Conservation (phyloP, 2,113 vertebrate genomes). For the Callionymus lyra region DNA sequence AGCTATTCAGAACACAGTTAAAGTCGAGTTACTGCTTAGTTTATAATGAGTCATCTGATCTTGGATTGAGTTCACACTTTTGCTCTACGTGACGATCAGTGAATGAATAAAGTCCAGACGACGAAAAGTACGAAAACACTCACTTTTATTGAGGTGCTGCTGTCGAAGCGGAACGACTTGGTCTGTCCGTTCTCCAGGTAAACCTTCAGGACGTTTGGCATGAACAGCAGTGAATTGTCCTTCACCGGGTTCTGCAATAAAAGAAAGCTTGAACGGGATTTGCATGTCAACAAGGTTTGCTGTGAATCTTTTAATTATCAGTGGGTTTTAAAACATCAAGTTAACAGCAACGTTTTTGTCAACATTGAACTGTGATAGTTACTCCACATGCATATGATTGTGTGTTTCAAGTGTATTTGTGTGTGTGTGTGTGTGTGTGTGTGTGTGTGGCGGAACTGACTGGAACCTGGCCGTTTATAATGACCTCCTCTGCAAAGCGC, state of each 20-base stretch:
- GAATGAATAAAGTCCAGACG: neutral
- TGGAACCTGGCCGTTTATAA: conserved; percentile 95
- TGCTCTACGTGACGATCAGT: no score
- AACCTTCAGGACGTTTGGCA: conserved; percentile 98
- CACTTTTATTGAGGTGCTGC: conserved; percentile 94
- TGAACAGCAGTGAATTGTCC: conserved; percentile 95
- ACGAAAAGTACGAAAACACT: conserved; percentile 8
- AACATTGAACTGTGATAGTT: no score
- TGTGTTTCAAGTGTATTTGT: no score
- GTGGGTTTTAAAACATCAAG: no score
- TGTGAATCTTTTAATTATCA: no score
- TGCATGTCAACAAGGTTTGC: no score
- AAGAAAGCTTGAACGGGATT: neutral
- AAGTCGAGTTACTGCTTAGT: no score
- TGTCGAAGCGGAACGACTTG: conserved; percentile 95
- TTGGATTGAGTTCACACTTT: neutral
- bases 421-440: neutral
- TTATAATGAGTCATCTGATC: no score
- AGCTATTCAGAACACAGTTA: no score
- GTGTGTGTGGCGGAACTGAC: conserved; percentile 67
- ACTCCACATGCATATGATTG: neutral
- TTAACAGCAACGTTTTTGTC: no score
- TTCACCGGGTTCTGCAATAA: conserved; percentile 83
- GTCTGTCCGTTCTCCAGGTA: conserved; percentile 98
- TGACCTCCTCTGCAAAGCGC: conserved; percentile 96